Base-by-base conservation (phyloP, 2,888 invertebrate species). In the Watsonalla binaria region DNA sequence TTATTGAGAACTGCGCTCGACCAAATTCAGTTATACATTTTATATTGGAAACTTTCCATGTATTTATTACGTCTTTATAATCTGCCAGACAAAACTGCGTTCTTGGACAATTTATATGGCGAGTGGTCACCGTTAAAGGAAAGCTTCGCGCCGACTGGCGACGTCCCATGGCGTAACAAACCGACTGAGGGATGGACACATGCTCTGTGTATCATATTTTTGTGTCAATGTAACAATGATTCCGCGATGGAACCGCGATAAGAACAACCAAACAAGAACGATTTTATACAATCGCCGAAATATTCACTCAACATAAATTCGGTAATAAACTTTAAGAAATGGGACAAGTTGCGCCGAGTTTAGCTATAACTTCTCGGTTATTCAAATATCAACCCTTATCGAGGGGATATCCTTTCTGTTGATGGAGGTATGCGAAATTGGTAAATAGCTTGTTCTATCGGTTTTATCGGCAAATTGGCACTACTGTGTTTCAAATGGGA, bases 371-470 rank as follows among this genome's bases (percentile, higher is more conserved):
- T 55, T 51, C 45, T 48, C 14, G 48, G 49, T 55, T 61, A 55
- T 61, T 55, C 59, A 61, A 54, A 65, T 65, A 56, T 51, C 49
- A 15, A 35, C 49, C 37, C 39, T 49, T 14, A 15, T 8, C 37
- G 15, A 49, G 15, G 37, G 14, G 48, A 37, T 37, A 6, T 37
- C 37, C 37, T 37, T 37, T 37, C 37, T 11, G 42, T 11, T 42
- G 11, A 42, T 5, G 42, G 11, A 24, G 24, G 9, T 63, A 56
- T 58, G 62, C 62, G 63, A 64, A 64, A 67, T 70, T 57, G 70
- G 56, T 57, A 65, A 74, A 73, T 77, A 54, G 65, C 76, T 75
- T 73, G 74, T 65, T 58, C 67, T 68, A 65, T 70, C 56, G 63
- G 42, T 11, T 11, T n/a, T n/a, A n/a, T n/a, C n/a, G n/a, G n/a